These are phyloP conservation scores for Panzeria rudis DNA, from an alignment of 2,888 invertebrate species.

Conservation along the genomic window DNA sequence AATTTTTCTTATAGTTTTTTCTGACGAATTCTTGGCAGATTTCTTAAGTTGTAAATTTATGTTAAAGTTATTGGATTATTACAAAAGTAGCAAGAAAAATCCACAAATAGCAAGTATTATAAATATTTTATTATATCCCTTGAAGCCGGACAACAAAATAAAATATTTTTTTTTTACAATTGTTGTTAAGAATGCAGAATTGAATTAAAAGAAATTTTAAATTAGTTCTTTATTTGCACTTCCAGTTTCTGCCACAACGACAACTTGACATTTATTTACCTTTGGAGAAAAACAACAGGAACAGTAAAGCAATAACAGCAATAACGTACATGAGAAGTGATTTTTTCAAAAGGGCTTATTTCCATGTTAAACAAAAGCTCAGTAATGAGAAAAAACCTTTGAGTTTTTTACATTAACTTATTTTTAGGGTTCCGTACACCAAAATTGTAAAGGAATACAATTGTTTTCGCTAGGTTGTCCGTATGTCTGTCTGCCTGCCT, in stretches of 20 bases:
- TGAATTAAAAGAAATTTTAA: slow-evolving; percentile 23
- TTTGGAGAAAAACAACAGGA: slow-evolving; percentile 21
- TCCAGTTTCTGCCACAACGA: slow-evolving; percentile 34
- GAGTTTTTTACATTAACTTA: no score
- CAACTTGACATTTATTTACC: slow-evolving; percentile 64
- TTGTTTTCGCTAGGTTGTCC: no score
- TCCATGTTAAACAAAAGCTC: no score
- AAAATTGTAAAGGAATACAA: no score
- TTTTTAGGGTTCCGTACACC: no score
- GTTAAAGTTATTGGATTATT: no score
- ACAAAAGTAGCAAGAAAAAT: not conserved
- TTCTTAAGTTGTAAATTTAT: no score
- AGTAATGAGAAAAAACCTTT: no score
- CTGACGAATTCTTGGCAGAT: no score
- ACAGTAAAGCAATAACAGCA: slow-evolving; percentile 5
- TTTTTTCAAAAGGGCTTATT: no score
- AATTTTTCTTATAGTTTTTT: no score
- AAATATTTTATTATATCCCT: not conserved
- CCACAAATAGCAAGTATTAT: not conserved
- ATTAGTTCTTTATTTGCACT: slow-evolving; percentile 33
- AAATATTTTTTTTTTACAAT: not conserved
- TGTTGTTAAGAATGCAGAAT: slow-evolving; percentile 6
- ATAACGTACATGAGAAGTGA: slow-evolving; percentile 26
- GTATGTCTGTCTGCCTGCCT: no score
- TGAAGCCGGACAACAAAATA: not conserved